Conservation (phyloP, 2,888 invertebrate species). For the Noctua janthina region DNA sequence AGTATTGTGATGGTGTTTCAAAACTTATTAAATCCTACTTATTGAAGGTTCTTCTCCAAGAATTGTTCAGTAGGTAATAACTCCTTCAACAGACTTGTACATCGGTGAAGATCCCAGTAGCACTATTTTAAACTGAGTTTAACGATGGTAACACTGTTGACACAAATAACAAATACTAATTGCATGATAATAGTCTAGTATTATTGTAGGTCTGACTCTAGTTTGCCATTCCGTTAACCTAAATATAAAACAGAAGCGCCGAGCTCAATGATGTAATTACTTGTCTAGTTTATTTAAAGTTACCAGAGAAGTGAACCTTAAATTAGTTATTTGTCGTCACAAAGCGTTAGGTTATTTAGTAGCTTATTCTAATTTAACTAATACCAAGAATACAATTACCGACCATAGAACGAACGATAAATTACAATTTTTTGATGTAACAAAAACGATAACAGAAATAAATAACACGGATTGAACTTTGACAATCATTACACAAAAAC, state of each 20-base stretch:
- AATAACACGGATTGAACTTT: background rate
- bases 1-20: background rate
- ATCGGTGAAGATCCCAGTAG: background rate
- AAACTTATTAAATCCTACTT: background rate
- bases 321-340: background rate
- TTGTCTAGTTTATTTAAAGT: constrained; percentile 10
- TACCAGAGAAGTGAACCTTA: background rate
- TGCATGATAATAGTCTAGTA: constrained; percentile 20
- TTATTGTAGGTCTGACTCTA: constrained; percentile 13
- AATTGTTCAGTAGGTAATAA: background rate
- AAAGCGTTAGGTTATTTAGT: constrained; percentile 4
- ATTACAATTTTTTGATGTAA: background rate
- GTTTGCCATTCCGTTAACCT: background rate
- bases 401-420: background rate
- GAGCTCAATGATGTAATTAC: background rate
- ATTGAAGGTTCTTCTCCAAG: background rate
- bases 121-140: background rate
- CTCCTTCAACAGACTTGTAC: background rate
- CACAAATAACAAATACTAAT: background rate
- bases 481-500: background rate
- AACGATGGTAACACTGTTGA: background rate
- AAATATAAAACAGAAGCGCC: background rate
- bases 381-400: background rate
- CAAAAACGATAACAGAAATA: background rate
- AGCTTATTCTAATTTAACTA: background rate